These are phyloP conservation scores for Sinocyclocheilus anophthalmus DNA, from an alignment of 2,113 vertebrate species.

Conservation along the genomic window DNA sequence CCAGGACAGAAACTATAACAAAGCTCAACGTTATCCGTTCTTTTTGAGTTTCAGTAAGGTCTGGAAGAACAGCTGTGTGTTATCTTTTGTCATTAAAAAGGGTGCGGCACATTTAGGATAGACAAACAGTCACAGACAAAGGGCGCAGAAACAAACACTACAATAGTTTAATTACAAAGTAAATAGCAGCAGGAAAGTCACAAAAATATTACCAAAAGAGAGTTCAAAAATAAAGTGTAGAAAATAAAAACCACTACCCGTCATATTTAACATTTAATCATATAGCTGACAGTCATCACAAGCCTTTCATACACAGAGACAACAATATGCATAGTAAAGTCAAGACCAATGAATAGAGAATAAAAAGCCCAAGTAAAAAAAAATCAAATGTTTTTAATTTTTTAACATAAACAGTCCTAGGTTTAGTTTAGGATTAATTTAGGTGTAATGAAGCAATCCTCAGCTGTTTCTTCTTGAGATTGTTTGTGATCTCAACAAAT, in stretches of 20 bases:
- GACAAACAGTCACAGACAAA: too few relatives aligned
- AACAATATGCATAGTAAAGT: too few relatives aligned
- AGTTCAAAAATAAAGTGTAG: neutral
- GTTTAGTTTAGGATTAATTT: too few relatives aligned
- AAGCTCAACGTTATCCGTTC: slow-evolving; percentile 81
- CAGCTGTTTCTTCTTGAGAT: too few relatives aligned
- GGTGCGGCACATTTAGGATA: too few relatives aligned
- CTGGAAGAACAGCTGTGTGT: slow-evolving; percentile 90
- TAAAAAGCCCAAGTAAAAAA: too few relatives aligned
- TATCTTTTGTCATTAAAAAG: too few relatives aligned
- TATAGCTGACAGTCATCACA: neutral
- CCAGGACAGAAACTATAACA: slow-evolving; percentile 87
- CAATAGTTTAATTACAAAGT: slow-evolving; percentile 23
- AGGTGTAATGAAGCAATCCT: too few relatives aligned
- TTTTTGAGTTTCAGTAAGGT: slow-evolving; percentile 86
- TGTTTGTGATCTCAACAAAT: neutral
- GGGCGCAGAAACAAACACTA: slow-evolving; percentile 29
- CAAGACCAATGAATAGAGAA: too few relatives aligned
- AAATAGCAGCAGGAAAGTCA: slow-evolving; percentile 7
- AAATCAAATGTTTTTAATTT: too few relatives aligned
- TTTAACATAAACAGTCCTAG: too few relatives aligned
- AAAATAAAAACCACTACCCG: neutral
- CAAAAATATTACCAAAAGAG: neutral
- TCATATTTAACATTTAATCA: neutral
- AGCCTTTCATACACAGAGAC: neutral